Evolutionary conservation across 2,888 invertebrate genomes (phyloP).

Genomic region (Oasisia sp.): DNA sequence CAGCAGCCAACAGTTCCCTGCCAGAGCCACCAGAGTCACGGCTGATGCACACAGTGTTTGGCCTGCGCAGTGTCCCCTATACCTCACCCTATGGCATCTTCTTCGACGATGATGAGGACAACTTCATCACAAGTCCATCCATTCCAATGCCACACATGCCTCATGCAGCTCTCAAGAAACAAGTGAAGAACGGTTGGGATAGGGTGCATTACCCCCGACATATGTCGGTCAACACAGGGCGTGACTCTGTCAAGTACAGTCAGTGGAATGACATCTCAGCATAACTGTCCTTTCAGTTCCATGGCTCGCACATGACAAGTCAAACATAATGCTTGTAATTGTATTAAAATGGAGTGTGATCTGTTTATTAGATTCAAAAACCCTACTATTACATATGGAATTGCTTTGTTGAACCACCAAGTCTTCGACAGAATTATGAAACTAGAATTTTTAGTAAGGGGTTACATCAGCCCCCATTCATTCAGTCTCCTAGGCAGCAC

Average conservation of each 20-base stretch:
- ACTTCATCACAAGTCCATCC: slow-evolving; percentile 54
- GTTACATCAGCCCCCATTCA: too few relatives aligned
- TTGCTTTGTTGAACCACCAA: too few relatives aligned
- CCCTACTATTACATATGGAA: too few relatives aligned
- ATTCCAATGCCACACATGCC: slow-evolving; percentile 64
- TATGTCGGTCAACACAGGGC: slow-evolving; percentile 56
- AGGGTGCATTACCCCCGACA: slow-evolving; percentile 55
- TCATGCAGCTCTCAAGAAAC: slow-evolving; percentile 51
- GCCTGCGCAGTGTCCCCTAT: background rate
- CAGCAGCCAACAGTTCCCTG: slow-evolving; percentile 57
- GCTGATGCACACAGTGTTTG: background rate
- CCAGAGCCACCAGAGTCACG: background rate
- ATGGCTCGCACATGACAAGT: too few relatives aligned
- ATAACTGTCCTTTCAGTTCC: background rate
- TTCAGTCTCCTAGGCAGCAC: too few relatives aligned
- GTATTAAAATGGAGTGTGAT: too few relatives aligned
- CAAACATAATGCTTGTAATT: too few relatives aligned
- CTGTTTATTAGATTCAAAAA: too few relatives aligned
- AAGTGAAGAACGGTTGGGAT: slow-evolving; percentile 57
- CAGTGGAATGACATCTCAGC: slow-evolving; percentile 61
- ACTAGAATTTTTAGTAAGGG: too few relatives aligned
- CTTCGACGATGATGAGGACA: slow-evolving; percentile 44
- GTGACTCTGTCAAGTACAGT: slow-evolving; percentile 54
- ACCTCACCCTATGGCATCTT: slow-evolving; percentile 26
- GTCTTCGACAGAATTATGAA: too few relatives aligned